phyloP scores from a whole-genome alignment of 2,113 vertebrate genomes.

The Pachyramphus minor region DNA sequence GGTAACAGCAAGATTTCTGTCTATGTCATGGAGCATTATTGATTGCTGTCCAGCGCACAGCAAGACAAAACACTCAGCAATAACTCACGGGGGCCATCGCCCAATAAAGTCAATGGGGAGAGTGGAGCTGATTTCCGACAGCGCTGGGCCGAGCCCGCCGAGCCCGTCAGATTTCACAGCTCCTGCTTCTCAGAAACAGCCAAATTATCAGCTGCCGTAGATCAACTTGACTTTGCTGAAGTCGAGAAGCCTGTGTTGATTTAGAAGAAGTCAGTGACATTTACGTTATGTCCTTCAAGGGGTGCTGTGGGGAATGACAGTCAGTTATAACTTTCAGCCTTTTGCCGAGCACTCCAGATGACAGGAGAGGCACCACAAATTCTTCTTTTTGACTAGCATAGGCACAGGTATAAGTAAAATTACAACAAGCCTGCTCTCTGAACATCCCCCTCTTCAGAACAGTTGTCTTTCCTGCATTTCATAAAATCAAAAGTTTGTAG shows the following conservation, averaged over 20 bases:
- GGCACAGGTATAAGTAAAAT: background rate
- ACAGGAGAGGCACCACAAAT: background rate
- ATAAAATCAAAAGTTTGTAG: background rate
- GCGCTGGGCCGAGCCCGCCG: background rate
- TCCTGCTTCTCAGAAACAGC: background rate
- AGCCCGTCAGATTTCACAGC: background rate
- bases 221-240: background rate
- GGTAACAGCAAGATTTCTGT: background rate
- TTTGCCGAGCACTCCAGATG: background rate
- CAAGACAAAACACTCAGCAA: background rate
- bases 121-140: background rate
- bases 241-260: background rate
- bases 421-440: background rate
- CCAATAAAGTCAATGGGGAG: slow-evolving; percentile 38
- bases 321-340: background rate
- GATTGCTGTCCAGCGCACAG: background rate
- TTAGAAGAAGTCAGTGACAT: slow-evolving; percentile 21
- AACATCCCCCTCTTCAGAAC: background rate
- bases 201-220: background rate
- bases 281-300: slow-evolving; percentile 5
- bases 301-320: background rate
- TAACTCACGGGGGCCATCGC: background rate
- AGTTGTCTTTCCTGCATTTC: background rate
- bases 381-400: background rate
- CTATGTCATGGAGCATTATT: slow-evolving; percentile 7